phyloP scores from a whole-genome alignment of 2,797 vertebrate genomes.

The Huso huso region DNA sequence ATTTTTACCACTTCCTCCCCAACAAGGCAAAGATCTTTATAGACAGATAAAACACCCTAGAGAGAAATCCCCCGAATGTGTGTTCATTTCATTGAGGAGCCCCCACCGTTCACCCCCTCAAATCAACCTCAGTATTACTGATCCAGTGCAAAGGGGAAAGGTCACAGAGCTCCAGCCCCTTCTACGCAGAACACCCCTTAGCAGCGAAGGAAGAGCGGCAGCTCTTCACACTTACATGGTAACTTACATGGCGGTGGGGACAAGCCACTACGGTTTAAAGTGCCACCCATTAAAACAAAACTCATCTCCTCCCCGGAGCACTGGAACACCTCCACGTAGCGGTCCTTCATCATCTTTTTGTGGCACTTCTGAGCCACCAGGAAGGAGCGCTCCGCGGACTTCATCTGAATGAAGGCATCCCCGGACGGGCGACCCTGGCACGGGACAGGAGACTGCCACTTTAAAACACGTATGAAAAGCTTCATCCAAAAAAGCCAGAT shows the following conservation, averaged over 20 bases:
- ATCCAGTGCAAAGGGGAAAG: constrained; percentile 2
- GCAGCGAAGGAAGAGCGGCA: constrained; percentile 38
- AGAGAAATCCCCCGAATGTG: too few species aligned
- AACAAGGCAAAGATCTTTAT: too few species aligned
- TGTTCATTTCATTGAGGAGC: background rate
- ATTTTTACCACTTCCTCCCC: too few species aligned
- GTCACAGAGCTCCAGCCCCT: constrained; percentile 45
- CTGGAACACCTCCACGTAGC: constrained; percentile 94
- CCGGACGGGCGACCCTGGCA: constrained; percentile 86
- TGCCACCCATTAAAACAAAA: constrained; percentile 94
- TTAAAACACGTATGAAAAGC: too few species aligned
- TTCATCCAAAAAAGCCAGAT: too few species aligned
- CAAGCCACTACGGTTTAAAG: constrained; percentile 90
- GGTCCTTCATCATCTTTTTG: constrained; percentile 96
- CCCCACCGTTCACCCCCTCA: background rate
- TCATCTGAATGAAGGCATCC: constrained; percentile 96
- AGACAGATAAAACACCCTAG: too few species aligned
- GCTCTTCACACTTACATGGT: constrained; percentile 74
- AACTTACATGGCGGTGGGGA: constrained; percentile 95
- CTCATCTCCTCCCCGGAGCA: constrained; percentile 97
- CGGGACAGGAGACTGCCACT: background rate
- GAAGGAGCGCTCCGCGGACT: constrained; percentile 81
- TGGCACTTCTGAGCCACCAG: constrained; percentile 89
- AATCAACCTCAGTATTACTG: background rate
- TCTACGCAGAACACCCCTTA: constrained; percentile 41